A percentile compares a stretch with the other conserved stretches of the same genome.
Conservation (phyloP, 92 coral and sea anemone genomes). For the Phenganax subtilis region DNA sequence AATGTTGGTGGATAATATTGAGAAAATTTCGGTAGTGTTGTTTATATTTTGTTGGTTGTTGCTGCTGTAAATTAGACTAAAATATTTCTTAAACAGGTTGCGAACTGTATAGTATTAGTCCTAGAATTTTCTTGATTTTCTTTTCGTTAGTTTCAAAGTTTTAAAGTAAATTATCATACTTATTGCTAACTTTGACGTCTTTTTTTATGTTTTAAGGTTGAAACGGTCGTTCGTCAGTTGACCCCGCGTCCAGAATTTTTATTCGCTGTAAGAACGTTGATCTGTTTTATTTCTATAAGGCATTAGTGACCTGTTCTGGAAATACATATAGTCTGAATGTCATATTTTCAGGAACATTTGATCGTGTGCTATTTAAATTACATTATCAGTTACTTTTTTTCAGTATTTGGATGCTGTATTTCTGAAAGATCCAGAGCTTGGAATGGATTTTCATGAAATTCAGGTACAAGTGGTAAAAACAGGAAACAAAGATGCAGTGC, state of each 20-base stretch:
- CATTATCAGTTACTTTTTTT: neutral
- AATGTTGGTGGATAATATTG: conserved; percentile 88
- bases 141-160: neutral
- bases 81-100: neutral
- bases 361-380: neutral
- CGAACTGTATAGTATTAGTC: neutral
- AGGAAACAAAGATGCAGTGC: too few species aligned
- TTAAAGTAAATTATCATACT: neutral
- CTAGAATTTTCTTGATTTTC: neutral
- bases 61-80: too few species aligned
- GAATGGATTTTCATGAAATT: conserved; percentile 87
- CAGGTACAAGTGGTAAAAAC: conserved; percentile 55
- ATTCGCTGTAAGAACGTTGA: conserved; percentile 54
- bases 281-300: too few species aligned
- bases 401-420: conserved; percentile 81
- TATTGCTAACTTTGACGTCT: neutral
- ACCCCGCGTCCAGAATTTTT: conserved; percentile 69
- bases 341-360: neutral
- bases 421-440: conserved; percentile 81
- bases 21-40: conserved; percentile 79
- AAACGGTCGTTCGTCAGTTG: conserved; percentile 88
- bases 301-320: too few species aligned
- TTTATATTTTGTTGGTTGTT: too few species aligned
- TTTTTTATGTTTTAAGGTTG: conserved; percentile 56
- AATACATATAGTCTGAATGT: too few species aligned